phyloP scores from a whole-genome alignment of 2,888 invertebrate species.

The Chalcosyrphus nemorum region DNA sequence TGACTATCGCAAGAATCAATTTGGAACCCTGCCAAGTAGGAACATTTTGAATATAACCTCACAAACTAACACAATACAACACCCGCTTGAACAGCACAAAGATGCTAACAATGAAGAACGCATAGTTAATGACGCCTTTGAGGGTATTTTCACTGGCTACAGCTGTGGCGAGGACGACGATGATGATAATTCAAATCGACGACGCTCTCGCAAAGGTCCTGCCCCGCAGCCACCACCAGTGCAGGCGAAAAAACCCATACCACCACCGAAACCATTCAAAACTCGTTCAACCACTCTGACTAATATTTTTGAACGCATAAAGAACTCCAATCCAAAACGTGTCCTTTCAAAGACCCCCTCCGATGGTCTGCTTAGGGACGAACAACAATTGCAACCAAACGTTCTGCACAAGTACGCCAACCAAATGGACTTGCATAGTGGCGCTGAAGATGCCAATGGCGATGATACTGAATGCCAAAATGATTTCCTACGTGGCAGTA shows the following conservation, averaged over 20 bases:
- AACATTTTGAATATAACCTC: conserved; percentile 35
- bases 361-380: conserved; percentile 75
- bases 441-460: conserved; percentile 61
- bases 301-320: conserved; percentile 79
- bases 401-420: conserved; percentile 75
- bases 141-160: conserved; percentile 79
- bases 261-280: conserved; percentile 66
- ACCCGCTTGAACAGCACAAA: conserved; percentile 20
- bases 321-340: conserved; percentile 56
- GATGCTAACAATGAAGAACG: conserved; percentile 77
- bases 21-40: conserved; percentile 76
- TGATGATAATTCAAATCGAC: conserved; percentile 70
- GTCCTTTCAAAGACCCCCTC: conserved; percentile 75
- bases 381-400: conserved; percentile 47
- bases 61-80: conserved; percentile 17
- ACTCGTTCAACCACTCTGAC: conserved; percentile 77
- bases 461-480: conserved; percentile 74
- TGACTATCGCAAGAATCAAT: conserved; percentile 80
- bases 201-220: conserved; percentile 74
- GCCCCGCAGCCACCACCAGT: conserved; percentile 75
- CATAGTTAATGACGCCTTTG: conserved; percentile 80
- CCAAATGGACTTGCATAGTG: conserved; percentile 74
- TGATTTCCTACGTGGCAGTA: conserved; percentile 81
- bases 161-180: conserved; percentile 77
- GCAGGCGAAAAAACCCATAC: conserved; percentile 38